Evolutionary conservation across 2,888 invertebrate genomes (phyloP), one percentile per base, ranked within the genome.

Genomic region (Rotaria magnacalcarata): DNA sequence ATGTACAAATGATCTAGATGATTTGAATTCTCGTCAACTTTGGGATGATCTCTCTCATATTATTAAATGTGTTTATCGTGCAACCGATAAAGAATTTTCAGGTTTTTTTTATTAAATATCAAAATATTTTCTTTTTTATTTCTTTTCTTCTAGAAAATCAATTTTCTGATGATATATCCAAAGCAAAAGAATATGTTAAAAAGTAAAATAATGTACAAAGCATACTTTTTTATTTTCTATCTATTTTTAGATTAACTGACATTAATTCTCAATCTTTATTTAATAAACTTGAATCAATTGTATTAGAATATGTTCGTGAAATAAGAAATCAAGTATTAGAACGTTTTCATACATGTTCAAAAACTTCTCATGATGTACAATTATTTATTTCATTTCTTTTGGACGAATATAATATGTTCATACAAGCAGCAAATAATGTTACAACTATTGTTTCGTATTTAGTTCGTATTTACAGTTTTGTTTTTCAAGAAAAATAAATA

Each of bases 341-440:
- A 47, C 80, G 80, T 47, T 80, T 80, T 80, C 80, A 80, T n/a
- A 47, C 80, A 47, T 80, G 80, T 80, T 80, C 80, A n/a, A 80
- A 80, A 80, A 80, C 80, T 47, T 80, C 80, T 47, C 80, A 80
- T 24, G 80, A 80, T 47, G 80, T 80, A 47, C 80, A 80, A 47
- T 80, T 80, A 80, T 80, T 80, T 47, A 80, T 80, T n/a, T 80
- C 47, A 47, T 80, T 43, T 80, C 47, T 80, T 24, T 47, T 80
- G 47, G 80, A 80, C n/a, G 80, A 80, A 80, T 80, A 80, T 80
- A 10, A 43, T 11, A n/a, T 47, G 24, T 80, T 43, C n/a, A 80
- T 47, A n/a, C 80, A 80, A 80, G 47, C 80, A 47, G 80, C 80
- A 47, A 47, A 43, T 14, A 80, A 80, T 80, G 80, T 80, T 80